These are phyloP conservation scores for Zhuqinia jingwanae DNA, from an alignment of 2,888 invertebrate species.

Conservation along the genomic window DNA sequence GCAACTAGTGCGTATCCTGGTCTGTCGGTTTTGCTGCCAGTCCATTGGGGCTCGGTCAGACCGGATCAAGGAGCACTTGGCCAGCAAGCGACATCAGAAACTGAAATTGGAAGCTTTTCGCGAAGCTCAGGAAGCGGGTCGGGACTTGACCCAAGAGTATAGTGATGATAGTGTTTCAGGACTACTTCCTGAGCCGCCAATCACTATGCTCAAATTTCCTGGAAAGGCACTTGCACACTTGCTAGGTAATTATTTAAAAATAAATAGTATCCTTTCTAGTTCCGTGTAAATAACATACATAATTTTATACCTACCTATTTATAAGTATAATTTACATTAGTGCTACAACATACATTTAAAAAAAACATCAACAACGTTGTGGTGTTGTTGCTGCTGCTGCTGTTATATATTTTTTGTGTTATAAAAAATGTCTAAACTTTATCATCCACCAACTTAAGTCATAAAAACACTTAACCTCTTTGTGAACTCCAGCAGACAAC, in stretches of 20 bases:
- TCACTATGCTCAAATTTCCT: constrained; percentile 79
- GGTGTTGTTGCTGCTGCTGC: no score
- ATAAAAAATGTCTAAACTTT: neutral
- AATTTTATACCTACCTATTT: neutral
- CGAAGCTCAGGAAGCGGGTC: constrained; percentile 79
- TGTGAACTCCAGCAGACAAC: constrained; percentile 28
- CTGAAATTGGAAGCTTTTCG: constrained; percentile 79
- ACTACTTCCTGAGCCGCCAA: constrained; percentile 79
- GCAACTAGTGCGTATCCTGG: constrained; percentile 79
- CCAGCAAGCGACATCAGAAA: constrained; percentile 79
- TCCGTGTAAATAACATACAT: constrained; percentile 1
- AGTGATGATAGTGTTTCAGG: constrained; percentile 79
- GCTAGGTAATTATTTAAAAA: constrained; percentile 74
- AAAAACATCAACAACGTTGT: neutral
- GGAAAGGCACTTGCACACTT: constrained; percentile 79
- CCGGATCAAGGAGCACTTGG: constrained; percentile 79
- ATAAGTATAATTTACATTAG: no score
- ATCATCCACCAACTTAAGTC: constrained; percentile 3
- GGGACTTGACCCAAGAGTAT: constrained; percentile 79
- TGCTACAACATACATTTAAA: no score
- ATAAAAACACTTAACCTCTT: constrained; percentile 43
- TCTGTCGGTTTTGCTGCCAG: constrained; percentile 79
- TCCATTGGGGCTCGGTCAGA: constrained; percentile 79
- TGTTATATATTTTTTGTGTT: neutral
- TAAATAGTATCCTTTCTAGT: neutral